Percentiles rank a stretch among this genome's conserved stretches.
phyloP scores from a whole-genome alignment of 2,113 vertebrate species.

The Pica pica region DNA sequence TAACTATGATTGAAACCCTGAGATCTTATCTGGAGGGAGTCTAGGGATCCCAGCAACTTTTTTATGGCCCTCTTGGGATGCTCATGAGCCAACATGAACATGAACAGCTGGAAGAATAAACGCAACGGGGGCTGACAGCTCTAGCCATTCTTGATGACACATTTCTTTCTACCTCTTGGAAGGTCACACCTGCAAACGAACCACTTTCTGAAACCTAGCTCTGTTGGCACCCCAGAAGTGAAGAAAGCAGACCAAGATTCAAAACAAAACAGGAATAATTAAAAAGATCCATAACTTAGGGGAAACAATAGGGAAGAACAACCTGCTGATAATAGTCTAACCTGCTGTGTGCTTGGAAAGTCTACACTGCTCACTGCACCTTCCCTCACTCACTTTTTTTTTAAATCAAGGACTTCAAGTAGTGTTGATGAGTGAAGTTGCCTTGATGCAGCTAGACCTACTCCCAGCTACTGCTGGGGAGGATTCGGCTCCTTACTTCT shows the following conservation, averaged over 20 bases:
- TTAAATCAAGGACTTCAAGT: background rate
- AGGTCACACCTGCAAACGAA: background rate
- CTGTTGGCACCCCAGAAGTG: slow-evolving; percentile 20
- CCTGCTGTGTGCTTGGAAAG: background rate
- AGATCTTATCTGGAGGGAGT: background rate
- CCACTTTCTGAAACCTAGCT: background rate
- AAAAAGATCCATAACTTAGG: background rate
- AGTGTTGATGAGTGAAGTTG: background rate
- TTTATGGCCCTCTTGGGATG: background rate
- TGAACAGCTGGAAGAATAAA: background rate
- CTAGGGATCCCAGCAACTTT: background rate
- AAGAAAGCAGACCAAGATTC: slow-evolving; percentile 23
- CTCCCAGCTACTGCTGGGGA: background rate
- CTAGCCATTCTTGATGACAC: background rate
- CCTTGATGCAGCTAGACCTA: background rate
- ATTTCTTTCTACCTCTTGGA: background rate
- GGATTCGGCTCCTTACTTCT: background rate
- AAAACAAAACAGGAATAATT: background rate
- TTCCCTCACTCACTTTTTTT: background rate
- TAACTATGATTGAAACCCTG: background rate
- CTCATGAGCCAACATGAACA: background rate
- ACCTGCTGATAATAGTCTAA: background rate
- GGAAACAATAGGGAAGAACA: slow-evolving; percentile 15
- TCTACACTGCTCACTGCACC: background rate
- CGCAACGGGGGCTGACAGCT: background rate